A percentile compares a stretch with the other conserved stretches of the same genome.
phyloP scores from a whole-genome alignment of 2,888 invertebrate species.

The Hemithea aestivaria region DNA sequence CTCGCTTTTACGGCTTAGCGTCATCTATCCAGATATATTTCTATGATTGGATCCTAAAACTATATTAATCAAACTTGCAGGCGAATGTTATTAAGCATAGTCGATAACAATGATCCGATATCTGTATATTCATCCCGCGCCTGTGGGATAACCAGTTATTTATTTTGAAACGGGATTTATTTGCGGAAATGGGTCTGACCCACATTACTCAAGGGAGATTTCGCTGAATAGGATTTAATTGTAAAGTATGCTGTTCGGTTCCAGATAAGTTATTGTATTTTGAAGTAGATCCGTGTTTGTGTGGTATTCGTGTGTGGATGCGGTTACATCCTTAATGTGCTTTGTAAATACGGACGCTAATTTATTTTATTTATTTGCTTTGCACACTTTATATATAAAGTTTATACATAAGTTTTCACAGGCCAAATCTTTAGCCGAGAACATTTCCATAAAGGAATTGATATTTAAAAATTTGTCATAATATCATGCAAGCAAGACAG shows the following conservation, averaged over 20 bases:
- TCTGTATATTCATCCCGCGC: conserved; percentile 42
- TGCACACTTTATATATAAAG: too few species aligned
- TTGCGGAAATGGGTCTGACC: conserved; percentile 69
- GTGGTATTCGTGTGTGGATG: conserved; percentile 4
- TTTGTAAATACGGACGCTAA: too few species aligned
- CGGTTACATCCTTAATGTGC: too few species aligned
- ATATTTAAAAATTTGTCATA: too few species aligned
- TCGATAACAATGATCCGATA: conserved; percentile 46
- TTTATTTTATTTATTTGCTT: conserved; percentile 1
- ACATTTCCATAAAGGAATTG: too few species aligned
- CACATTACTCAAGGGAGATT: conserved; percentile 72
- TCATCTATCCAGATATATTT: too few species aligned
- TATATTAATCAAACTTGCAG: conserved; percentile 26
- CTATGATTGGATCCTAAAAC: conserved; percentile 18
- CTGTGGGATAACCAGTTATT: conserved; percentile 56
- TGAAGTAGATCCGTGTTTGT: conserved; percentile 35
- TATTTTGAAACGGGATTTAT: conserved; percentile 71
- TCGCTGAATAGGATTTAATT: conserved; percentile 64
- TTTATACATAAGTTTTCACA: too few species aligned
- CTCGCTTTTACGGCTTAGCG: too few species aligned
- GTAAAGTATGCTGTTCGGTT: conserved; percentile 61
- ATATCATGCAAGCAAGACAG: too few species aligned
- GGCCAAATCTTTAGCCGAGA: too few species aligned
- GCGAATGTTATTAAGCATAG: conserved; percentile 35
- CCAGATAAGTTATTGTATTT: conserved; percentile 61